Percentiles rank a stretch among this genome's conserved stretches.
Evolutionary conservation across 2,888 invertebrate genomes (phyloP).

Genomic region (Aelia acuminata): DNA sequence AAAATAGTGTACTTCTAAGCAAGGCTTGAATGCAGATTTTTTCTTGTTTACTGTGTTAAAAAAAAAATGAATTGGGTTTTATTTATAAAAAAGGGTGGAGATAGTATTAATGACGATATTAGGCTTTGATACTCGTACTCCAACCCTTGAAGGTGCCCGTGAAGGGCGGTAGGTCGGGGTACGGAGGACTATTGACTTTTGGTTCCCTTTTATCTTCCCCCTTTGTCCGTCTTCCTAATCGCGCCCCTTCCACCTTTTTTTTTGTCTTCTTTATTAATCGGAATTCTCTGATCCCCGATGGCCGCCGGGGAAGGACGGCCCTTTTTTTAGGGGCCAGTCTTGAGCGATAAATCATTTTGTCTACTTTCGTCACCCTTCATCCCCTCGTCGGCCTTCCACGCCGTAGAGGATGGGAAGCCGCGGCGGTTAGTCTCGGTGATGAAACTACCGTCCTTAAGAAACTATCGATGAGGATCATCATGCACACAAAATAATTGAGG

Average conservation of each 20-base stretch:
- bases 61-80: not conserved
- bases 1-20: too few relatives aligned
- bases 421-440: not conserved
- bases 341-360: slow-evolving; percentile 38
- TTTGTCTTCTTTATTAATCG: slow-evolving; percentile 31
- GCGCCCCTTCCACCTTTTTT: not conserved
- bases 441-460: not conserved
- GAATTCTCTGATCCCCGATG: slow-evolving; percentile 44
- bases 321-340: not conserved
- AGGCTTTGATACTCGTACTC: not conserved
- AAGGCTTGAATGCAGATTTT: too few relatives aligned
- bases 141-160: not conserved
- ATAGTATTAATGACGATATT: not conserved
- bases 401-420: not conserved
- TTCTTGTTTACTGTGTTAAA: too few relatives aligned
- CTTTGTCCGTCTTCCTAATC: slow-evolving; percentile 37
- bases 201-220: slow-evolving; percentile 1
- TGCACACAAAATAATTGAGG: not conserved
- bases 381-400: not conserved
- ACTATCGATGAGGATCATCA: not conserved
- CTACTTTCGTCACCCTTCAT: slow-evolving; percentile 23
- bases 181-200: slow-evolving; percentile 12
- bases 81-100: not conserved
- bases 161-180: not conserved
- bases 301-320: not conserved